phyloP scores from a whole-genome alignment of 2,797 vertebrate genomes.

The Coranthus polyacanthus region DNA sequence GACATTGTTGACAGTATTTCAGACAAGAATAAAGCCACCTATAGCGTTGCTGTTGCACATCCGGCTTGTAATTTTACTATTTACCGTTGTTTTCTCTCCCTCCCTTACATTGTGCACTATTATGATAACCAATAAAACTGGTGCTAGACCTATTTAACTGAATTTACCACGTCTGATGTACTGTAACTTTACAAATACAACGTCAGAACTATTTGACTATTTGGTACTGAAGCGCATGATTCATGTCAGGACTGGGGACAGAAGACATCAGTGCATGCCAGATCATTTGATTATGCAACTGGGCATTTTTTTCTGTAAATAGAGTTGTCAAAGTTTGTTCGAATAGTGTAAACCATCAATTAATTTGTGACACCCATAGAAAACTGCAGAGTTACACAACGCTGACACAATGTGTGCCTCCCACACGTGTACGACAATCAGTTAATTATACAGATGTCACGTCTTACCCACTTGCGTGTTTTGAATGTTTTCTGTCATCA shows the following conservation, averaged over 20 bases:
- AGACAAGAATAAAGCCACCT: too few species aligned
- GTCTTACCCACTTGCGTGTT: constrained; percentile 61
- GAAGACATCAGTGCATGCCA: background rate
- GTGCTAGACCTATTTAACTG: too few species aligned
- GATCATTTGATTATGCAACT: constrained; percentile 37
- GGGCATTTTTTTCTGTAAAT: constrained; percentile 28
- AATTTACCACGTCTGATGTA: too few species aligned
- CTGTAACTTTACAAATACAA: too few species aligned
- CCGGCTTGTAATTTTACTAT: too few species aligned
- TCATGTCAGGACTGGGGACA: background rate
- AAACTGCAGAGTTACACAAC: constrained; percentile 33
- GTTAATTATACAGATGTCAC: constrained; percentile 73
- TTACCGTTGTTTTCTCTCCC: too few species aligned
- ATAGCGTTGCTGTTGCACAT: too few species aligned
- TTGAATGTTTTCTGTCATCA: constrained; percentile 66
- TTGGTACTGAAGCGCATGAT: background rate
- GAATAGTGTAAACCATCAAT: constrained; percentile 35
- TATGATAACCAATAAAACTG: too few species aligned
- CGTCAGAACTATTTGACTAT: too few species aligned
- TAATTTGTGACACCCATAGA: constrained; percentile 46
- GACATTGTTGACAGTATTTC: too few species aligned
- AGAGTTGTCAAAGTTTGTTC: constrained; percentile 35
- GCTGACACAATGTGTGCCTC: constrained; percentile 43
- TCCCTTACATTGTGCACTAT: too few species aligned
- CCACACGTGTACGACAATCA: constrained; percentile 61